phyloP scores from a whole-genome alignment of 2,888 invertebrate species.

The Ephialtes manifestator region DNA sequence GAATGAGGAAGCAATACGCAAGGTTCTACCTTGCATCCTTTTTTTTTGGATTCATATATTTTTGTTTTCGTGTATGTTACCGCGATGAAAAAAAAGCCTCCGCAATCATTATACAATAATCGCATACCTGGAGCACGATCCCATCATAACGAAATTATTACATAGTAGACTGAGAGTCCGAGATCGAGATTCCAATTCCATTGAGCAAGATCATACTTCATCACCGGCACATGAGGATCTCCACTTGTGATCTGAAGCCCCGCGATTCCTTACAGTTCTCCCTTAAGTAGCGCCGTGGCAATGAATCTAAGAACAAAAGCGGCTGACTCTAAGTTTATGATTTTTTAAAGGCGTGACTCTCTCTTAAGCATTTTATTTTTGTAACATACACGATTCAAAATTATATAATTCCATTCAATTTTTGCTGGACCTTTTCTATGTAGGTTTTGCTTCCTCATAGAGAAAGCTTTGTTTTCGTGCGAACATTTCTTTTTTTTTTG shows the following conservation, averaged over 20 bases:
- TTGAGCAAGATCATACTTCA: neutral
- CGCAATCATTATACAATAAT: neutral
- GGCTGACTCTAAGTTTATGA: neutral
- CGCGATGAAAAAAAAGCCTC: neutral
- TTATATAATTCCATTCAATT: neutral
- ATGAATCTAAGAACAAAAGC: neutral
- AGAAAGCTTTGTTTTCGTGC: no score
- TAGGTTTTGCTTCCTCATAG: no score
- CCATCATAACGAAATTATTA: constrained; percentile 23
- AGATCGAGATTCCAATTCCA: neutral
- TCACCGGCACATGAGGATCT: neutral
- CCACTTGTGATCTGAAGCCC: neutral
- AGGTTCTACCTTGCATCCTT: no score
- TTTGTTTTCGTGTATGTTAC: constrained; percentile 14
- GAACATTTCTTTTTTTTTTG: no score
- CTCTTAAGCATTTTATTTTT: neutral
- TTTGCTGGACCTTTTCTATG: neutral
- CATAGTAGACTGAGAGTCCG: neutral
- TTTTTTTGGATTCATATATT: constrained; percentile 8
- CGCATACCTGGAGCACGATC: constrained; percentile 16
- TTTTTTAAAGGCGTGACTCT: neutral
- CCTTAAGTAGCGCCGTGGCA: neutral
- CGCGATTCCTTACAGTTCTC: neutral
- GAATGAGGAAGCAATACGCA: no score
- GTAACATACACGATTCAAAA: constrained; percentile 8